phyloP scores from a whole-genome alignment of 2,113 vertebrate species.

The Gracilinanus agilis region DNA sequence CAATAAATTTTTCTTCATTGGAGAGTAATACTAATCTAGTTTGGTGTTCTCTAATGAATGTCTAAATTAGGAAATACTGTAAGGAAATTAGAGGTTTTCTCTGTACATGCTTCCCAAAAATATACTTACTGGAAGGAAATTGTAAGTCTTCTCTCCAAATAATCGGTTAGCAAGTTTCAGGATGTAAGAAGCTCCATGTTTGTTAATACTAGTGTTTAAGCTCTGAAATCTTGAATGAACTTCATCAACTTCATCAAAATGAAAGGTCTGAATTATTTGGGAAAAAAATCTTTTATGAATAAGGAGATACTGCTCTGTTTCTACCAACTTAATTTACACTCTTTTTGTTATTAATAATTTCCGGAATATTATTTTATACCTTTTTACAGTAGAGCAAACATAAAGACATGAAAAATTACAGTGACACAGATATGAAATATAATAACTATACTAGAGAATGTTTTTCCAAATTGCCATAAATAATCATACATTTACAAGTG shows the following conservation, averaged over 20 bases:
- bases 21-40: background rate
- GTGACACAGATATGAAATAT: background rate
- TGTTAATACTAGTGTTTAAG: conserved; percentile 89
- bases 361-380: background rate
- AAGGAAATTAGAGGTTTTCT: background rate
- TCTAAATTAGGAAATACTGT: background rate
- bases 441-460: background rate
- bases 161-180: conserved; percentile 92
- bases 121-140: conserved; percentile 88
- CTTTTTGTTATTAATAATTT: background rate
- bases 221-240: conserved; percentile 88
- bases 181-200: conserved; percentile 84
- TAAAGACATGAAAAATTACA: background rate
- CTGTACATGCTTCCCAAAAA: background rate
- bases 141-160: conserved; percentile 90
- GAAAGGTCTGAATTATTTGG: conserved; percentile 83
- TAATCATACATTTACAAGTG: background rate
- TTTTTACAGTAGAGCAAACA: background rate
- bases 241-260: conserved; percentile 83
- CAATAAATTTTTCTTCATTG: background rate
- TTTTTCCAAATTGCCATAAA: conserved; percentile 6
- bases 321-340: background rate
- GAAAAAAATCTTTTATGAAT: conserved; percentile 32
- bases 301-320: background rate
- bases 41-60: background rate